Conservation (phyloP, 2,888 invertebrate genomes). For the Brachylomia viminalis region DNA sequence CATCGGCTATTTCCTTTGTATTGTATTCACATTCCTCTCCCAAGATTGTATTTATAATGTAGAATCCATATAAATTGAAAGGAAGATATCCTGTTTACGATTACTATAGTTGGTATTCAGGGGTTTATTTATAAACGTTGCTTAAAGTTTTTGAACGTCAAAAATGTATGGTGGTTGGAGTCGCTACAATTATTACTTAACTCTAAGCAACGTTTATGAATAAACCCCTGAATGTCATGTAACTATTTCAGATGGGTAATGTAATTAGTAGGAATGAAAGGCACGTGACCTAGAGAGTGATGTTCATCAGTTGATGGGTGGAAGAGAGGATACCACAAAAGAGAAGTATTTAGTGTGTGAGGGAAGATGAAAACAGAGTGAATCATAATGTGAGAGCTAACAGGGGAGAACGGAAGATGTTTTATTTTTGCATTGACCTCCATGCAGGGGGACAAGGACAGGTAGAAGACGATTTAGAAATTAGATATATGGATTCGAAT, state of each 20-base stretch:
- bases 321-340: background rate
- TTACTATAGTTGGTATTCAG: background rate
- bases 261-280: background rate
- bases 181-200: too few relatives aligned
- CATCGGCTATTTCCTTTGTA: conserved; percentile 42
- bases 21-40: conserved; percentile 38
- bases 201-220: too few relatives aligned
- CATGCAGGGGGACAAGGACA: background rate
- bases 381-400: background rate
- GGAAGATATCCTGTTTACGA: background rate
- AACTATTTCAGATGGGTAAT: background rate
- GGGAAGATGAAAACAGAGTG: too few relatives aligned
- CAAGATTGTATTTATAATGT: conserved; percentile 36
- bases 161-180: background rate
- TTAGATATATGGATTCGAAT: background rate
- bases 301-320: background rate
- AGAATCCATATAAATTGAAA: conserved; percentile 32
- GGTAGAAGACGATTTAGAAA: background rate
- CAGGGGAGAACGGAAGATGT: background rate
- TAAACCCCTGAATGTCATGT: background rate
- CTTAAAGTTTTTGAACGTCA: background rate
- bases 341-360: background rate
- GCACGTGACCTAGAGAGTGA: background rate
- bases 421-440: background rate
- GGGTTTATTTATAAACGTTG: background rate